These are phyloP conservation scores for Caenorhabditis angaria DNA, from an alignment of 2,888 invertebrate species.

Conservation along the genomic window DNA sequence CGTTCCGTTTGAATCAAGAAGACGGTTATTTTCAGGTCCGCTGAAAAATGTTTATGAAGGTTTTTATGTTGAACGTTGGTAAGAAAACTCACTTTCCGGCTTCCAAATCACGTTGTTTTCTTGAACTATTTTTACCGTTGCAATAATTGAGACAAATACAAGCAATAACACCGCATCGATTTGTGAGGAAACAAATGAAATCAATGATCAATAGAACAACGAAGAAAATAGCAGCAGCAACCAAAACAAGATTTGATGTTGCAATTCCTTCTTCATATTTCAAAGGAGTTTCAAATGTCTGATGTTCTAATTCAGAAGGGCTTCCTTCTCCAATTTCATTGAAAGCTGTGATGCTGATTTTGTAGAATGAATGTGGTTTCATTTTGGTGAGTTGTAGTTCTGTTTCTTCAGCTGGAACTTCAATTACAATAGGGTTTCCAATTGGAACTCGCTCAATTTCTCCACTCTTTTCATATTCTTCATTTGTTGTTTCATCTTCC, in stretches of 20 bases:
- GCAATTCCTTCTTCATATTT: slow-evolving; percentile 16
- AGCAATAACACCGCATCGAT: slow-evolving; percentile 76
- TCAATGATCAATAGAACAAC: slow-evolving; percentile 82
- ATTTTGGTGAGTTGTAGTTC: slow-evolving; percentile 74
- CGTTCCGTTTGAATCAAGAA: slow-evolving; percentile 26
- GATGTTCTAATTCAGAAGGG: slow-evolving; percentile 81
- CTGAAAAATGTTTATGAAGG: slow-evolving; percentile 18
- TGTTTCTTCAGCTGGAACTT: slow-evolving; percentile 34
- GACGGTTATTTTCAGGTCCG: slow-evolving; percentile 31
- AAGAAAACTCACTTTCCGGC: slow-evolving; percentile 43
- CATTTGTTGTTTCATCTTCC: slow-evolving; percentile 9
- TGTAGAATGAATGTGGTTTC: slow-evolving; percentile 84
- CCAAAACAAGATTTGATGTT: slow-evolving; percentile 2
- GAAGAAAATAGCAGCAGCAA: slow-evolving; percentile 76
- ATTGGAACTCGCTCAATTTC: slow-evolving; percentile 13
- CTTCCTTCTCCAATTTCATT: slow-evolving; percentile 86
- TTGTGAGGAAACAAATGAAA: slow-evolving; percentile 82
- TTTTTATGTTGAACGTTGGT: not conserved
- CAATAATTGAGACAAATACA: slow-evolving; percentile 69
- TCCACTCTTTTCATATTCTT: not conserved
- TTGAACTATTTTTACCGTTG: slow-evolving; percentile 42
- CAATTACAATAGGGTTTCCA: slow-evolving; percentile 14
- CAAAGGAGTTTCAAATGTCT: slow-evolving; percentile 40
- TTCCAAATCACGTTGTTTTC: slow-evolving; percentile 47
- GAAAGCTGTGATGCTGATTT: slow-evolving; percentile 84